Evolutionary conservation across 1,140 invertebrate species (phyloP), one percentile per base, ranked within the genome.

Genomic region (Bombus sibiricus): DNA sequence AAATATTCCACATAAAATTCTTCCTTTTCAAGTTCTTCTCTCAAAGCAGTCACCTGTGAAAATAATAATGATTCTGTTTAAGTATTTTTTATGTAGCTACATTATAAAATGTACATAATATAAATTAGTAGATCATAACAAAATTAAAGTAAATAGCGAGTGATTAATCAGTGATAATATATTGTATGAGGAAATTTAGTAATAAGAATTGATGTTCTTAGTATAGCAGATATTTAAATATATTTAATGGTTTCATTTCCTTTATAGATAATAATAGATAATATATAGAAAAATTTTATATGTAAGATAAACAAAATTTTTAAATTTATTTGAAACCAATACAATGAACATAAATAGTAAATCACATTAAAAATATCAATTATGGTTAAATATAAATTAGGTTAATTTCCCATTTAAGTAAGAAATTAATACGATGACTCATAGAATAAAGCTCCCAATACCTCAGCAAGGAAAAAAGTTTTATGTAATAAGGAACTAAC

Each of bases 1-100:
- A 98, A 95, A 95, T 98, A 98, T 93, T 98, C 97, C 13, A 98
- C 98, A 92, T 98, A 98, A 92, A 98, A 97, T 92, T 98, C 97
- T 95, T 98, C 98, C 93, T 98, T 98, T 92, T 98, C 97, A 53
- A 98, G 95, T 94, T 98, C 98, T 92, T 98, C 97, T 93, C 97
- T 97, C 73, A 98, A 96, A 86, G 97, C 96, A 74, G 96, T 95
- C 77, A 98, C 97, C 93, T 95, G 92, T 64, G 34, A 41, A 71
- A 18, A 81, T 41, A 71, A 75, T 62, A 68, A 74, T 28, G 62
- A 57, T 64, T 37, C 34, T 57, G 32, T 34, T 32, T 53, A 75
- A 78, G 6, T 34, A 75, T 41, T 74, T 39, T 71, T 66, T 41
- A 25, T 28, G 2, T 13, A 66, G 25, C 4, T 47, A 25, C 1